Evolutionary conservation across 2,888 invertebrate species (phyloP), one percentile per base, ranked within the genome.

Genomic region (Sepioteuthis lessoniana): DNA sequence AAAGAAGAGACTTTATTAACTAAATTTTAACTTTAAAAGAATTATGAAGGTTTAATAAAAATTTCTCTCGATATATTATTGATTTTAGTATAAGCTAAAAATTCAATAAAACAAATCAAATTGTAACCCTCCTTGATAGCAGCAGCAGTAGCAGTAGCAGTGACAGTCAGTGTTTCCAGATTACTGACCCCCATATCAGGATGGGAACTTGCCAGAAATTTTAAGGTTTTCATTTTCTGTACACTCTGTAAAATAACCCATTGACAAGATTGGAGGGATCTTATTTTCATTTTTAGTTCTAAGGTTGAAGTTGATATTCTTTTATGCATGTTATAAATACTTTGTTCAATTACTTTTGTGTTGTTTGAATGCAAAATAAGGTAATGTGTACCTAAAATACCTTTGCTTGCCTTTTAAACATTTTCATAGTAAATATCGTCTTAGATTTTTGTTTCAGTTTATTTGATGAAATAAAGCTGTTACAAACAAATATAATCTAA

Each of bases 21-120:
- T n/a, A 76, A 76, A 16, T 76, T n/a, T n/a, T 76, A 76, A 76
- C 0, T 76, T 76, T 76, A 13, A n/a, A 76, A 35, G 35, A 13
- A 76, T 35, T 19, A 0, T 35, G 0, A 10, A 13, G n/a, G 76
- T 35, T 16, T 76, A n/a, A 4, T 4, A 16, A 76, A 19, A 13
- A 76, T 76, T 76, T 76, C n/a, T 76, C n/a, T 55, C 55, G 21
- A 7, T 55, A 55, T 55, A 25, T 55, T 55, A n/a, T 76, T 35
- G 76, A 76, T n/a, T 76, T 76, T 76, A 76, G 8, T 76, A 35
- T 76, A 76, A n/a, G 13, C n/a, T 76, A 76, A 76, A 76, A 76
- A 76, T n/a, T 76, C 76, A 35, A 76, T 76, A n/a, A n/a, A 76
- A 76, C 76, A n/a, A 76, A 76, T 76, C 55, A 55, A 55, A n/a